Evolutionary conservation across 2,113 vertebrate species (phyloP).

Genomic region (human): DNA sequence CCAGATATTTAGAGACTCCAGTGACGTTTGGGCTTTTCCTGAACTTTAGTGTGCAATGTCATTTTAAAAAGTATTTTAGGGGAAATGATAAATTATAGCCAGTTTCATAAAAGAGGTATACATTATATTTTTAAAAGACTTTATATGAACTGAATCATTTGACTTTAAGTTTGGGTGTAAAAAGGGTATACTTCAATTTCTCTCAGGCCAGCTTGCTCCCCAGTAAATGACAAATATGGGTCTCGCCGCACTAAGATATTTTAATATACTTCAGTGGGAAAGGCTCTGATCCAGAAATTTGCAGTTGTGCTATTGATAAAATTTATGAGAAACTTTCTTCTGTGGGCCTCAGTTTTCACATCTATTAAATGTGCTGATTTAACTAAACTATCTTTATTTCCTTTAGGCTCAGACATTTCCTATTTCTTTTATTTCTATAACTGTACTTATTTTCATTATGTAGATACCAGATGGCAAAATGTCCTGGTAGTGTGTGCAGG

Average conservation of each 20-base stretch:
- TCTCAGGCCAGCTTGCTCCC: not conserved
- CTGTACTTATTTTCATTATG: not conserved
- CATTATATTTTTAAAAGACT: slow-evolving; percentile 2
- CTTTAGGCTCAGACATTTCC: not conserved
- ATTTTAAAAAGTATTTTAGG: not conserved
- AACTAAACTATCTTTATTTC: slow-evolving; percentile 3
- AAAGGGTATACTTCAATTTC: not conserved
- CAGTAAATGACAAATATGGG: not conserved
- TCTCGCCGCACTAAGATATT: not conserved
- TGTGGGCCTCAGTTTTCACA: not conserved
- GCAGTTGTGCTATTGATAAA: not conserved
- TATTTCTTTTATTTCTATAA: slow-evolving; percentile 48
- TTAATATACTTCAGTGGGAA: not conserved
- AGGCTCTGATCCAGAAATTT: not conserved
- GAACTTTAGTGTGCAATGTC: not conserved
- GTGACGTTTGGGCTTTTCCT: not conserved
- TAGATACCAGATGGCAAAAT: slow-evolving; percentile 52
- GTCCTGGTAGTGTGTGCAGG: not conserved
- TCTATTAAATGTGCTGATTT: not conserved
- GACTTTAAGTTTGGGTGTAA: not conserved
- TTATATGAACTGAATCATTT: not conserved
- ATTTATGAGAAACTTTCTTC: not conserved
- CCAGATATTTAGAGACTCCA: not conserved
- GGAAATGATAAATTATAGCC: not conserved
- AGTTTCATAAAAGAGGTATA: not conserved